A percentile compares a stretch with the other conserved stretches of the same genome.
Evolutionary conservation across 1,140 invertebrate genomes (phyloP).

Genomic region (Polyergus mexicanus): DNA sequence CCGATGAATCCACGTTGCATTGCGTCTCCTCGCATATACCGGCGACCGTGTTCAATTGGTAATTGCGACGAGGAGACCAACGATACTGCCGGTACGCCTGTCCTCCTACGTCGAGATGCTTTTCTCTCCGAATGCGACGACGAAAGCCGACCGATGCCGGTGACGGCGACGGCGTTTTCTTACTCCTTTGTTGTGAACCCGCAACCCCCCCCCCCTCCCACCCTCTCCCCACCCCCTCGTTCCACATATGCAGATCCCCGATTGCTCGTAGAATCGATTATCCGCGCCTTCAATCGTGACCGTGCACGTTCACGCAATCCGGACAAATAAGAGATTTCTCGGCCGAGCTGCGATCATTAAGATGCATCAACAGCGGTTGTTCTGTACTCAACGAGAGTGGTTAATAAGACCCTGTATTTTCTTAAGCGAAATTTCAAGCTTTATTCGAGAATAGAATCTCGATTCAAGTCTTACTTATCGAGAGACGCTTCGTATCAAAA

Average conservation of each 20-base stretch:
- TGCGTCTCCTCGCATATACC: conserved; percentile 61
- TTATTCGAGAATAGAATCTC: conserved; percentile 10
- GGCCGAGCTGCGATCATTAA: background rate
- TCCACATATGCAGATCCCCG: conserved; percentile 39
- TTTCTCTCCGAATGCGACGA: background rate
- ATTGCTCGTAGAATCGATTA: conserved; percentile 64
- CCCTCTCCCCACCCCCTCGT: conserved; percentile 2
- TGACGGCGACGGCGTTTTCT: background rate
- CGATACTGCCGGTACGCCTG: conserved; percentile 62
- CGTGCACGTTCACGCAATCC: conserved; percentile 50
- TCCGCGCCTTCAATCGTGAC: conserved; percentile 60
- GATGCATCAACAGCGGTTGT: background rate
- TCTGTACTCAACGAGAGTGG: background rate
- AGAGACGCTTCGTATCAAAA: conserved; percentile 7
- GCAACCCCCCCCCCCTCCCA: no score
- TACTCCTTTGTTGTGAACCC: conserved; percentile 25
- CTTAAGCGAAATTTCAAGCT: background rate
- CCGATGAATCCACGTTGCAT: conserved; percentile 71
- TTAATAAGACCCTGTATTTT: background rate
- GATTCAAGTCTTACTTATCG: conserved; percentile 2
- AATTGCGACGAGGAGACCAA: conserved; percentile 76
- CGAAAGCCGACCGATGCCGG: no score
- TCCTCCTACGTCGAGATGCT: conserved; percentile 2
- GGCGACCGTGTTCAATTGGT: conserved; percentile 79
- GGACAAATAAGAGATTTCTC: conserved; percentile 36